Conservation (phyloP, 2,113 vertebrate species). For the Echinops telfairi region DNA sequence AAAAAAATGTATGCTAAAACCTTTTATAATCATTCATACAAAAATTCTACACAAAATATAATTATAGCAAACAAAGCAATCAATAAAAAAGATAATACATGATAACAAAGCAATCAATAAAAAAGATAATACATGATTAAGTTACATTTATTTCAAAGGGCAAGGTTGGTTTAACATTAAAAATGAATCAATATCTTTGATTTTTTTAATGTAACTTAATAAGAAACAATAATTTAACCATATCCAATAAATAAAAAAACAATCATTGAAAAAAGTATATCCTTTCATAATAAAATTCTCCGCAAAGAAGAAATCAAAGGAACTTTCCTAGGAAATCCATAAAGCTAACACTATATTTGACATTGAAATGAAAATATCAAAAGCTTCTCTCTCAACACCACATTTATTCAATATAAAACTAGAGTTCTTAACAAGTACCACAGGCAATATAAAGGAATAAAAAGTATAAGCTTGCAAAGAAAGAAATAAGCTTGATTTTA, state of each 20-base stretch:
- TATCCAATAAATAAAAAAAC: constrained; percentile 33
- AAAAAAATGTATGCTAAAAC: not conserved
- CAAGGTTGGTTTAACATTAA: constrained; percentile 6
- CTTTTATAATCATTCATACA: not conserved
- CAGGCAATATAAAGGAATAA: constrained; percentile 48
- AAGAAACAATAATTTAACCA: not conserved
- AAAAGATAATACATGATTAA: not conserved
- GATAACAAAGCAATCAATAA: not conserved
- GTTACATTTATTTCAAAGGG: constrained; percentile 55
- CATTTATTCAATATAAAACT: constrained; percentile 19
- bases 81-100: not conserved
- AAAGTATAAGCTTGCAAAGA: constrained; percentile 28
- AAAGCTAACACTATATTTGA: constrained; percentile 19
- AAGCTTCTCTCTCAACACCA: not conserved
- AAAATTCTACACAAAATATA: constrained; percentile 54
- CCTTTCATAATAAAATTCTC: constrained; percentile 34
- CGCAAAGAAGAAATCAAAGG: constrained; percentile 45
- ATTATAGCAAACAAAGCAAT: not conserved
- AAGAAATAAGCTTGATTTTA: not conserved
- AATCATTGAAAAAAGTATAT: constrained; percentile 36
- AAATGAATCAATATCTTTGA: constrained; percentile 26
- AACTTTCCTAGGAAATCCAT: constrained; percentile 3
- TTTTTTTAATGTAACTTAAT: not conserved
- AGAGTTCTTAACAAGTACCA: not conserved
- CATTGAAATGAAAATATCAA: not conserved